Evolutionary conservation across 2,888 invertebrate genomes (phyloP).

Genomic region (Rhaphigaster nebulosa): DNA sequence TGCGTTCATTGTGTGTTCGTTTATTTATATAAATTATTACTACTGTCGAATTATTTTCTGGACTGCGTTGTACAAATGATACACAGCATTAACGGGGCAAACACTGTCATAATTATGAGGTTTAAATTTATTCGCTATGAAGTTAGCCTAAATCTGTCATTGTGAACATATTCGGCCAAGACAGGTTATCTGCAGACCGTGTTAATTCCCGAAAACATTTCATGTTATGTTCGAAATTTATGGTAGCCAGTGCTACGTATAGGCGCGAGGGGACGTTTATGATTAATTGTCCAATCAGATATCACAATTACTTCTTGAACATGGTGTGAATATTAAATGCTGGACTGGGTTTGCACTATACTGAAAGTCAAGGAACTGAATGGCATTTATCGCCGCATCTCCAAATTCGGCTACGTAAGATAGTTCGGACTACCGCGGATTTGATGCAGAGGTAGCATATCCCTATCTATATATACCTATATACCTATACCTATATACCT

Average conservation of each 20-base stretch:
- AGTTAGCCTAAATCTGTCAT: background rate
- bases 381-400: too few relatives aligned
- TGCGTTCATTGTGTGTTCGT: constrained; percentile 9
- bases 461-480: too few relatives aligned
- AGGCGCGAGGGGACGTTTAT: background rate
- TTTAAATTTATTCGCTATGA: background rate
- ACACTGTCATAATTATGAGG: background rate
- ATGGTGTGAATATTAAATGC: too few relatives aligned
- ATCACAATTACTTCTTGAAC: too few relatives aligned
- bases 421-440: too few relatives aligned
- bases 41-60: constrained; percentile 22
- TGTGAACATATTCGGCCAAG: background rate
- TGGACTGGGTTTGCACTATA: too few relatives aligned
- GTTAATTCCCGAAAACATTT: background rate
- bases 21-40: constrained; percentile 40
- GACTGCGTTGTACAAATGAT: background rate
- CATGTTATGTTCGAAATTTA: background rate
- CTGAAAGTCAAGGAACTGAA: too few relatives aligned
- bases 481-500: too few relatives aligned
- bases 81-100: background rate
- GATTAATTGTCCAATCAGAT: too few relatives aligned
- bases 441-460: too few relatives aligned
- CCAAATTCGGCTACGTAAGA: too few relatives aligned
- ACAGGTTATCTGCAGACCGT: background rate
- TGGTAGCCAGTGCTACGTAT: background rate